These are phyloP conservation scores for Eubasilissa regina DNA, from an alignment of 1,140 invertebrate genomes.

Conservation along the genomic window DNA sequence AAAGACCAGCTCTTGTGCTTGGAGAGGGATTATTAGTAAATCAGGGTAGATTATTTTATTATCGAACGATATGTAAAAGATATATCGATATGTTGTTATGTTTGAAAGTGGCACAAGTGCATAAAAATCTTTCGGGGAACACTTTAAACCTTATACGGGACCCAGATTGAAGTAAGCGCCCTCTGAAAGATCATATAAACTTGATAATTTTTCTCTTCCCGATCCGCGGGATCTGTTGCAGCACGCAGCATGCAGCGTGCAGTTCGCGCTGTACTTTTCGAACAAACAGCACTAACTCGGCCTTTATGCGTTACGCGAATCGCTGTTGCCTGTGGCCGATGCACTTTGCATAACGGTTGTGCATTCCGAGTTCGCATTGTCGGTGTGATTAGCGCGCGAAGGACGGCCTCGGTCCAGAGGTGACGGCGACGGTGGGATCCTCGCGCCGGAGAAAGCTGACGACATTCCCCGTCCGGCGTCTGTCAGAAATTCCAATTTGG, in stretches of 20 bases:
- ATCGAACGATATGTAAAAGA: too few relatives aligned
- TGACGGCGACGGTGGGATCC: neutral
- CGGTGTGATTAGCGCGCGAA: constrained; percentile 24
- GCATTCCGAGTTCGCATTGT: constrained; percentile 30
- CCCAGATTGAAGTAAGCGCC: too few relatives aligned
- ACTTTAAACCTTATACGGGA: too few relatives aligned
- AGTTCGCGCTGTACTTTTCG: neutral
- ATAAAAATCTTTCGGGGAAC: too few relatives aligned
- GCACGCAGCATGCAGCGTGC: neutral
- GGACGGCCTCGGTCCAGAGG: neutral
- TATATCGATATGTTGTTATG: too few relatives aligned
- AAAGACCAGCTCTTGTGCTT: too few relatives aligned
- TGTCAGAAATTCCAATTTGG: neutral
- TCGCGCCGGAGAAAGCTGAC: constrained; percentile 8
- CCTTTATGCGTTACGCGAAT: constrained; percentile 14
- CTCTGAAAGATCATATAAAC: too few relatives aligned
- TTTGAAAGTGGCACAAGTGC: too few relatives aligned
- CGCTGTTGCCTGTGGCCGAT: constrained; percentile 33
- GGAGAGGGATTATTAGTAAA: too few relatives aligned
- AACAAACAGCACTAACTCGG: neutral
- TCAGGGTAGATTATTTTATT: too few relatives aligned
- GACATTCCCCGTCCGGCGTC: neutral
- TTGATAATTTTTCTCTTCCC: neutral
- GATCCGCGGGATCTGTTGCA: neutral
- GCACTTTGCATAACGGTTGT: constrained; percentile 55